Evolutionary conservation across 2,797 vertebrate genomes (phyloP).

Genomic region (Lagorchestes hirsutus): DNA sequence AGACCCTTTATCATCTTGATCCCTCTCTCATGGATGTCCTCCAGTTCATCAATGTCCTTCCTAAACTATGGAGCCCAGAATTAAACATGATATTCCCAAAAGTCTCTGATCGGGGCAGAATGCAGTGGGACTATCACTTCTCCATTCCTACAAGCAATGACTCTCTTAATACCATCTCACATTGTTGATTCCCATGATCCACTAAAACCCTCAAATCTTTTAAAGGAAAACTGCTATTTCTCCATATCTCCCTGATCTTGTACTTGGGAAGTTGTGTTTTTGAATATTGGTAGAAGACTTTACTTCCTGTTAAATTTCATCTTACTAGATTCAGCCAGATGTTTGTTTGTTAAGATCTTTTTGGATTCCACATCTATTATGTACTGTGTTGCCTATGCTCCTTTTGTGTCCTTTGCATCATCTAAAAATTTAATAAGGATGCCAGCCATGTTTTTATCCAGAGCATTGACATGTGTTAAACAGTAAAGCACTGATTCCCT

Average conservation of each 20-base stretch:
- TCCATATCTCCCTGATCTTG: not conserved
- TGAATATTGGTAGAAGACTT: not conserved
- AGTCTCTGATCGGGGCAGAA: not conserved
- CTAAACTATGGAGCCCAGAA: not conserved
- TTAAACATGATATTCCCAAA: not conserved
- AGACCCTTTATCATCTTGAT: not conserved
- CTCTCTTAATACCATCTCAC: not conserved
- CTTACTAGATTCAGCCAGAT: not conserved
- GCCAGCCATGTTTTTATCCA: not conserved
- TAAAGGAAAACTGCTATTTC: not conserved
- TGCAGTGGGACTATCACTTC: not conserved
- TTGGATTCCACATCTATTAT: not conserved
- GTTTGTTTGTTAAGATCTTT: not conserved
- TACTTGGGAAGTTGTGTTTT: not conserved
- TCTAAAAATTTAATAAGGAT: not conserved
- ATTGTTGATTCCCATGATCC: not conserved
- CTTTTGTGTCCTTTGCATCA: not conserved
- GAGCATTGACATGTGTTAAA: not conserved
- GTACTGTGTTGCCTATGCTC: not conserved
- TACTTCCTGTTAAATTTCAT: not conserved
- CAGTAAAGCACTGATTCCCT: not conserved
- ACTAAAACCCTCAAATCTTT: not conserved
- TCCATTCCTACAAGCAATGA: not conserved
- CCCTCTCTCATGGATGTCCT: not conserved
- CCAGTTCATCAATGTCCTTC: not conserved